Evolutionary conservation across 2,888 invertebrate species (phyloP).

Genomic region (Molorchus minor): DNA sequence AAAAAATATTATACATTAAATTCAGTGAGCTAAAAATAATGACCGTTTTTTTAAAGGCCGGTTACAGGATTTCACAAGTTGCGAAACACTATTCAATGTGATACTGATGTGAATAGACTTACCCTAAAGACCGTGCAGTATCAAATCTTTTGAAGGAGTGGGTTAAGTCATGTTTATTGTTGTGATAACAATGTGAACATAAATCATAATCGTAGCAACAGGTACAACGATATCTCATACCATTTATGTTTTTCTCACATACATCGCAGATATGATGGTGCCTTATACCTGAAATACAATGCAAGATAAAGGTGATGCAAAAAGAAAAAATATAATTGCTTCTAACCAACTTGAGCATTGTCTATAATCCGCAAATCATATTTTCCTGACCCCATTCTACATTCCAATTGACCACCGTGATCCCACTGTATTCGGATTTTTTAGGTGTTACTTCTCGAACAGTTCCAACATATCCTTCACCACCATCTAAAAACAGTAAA

Average conservation of each 20-base stretch:
- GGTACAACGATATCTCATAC: slow-evolving; percentile 84
- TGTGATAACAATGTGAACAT: slow-evolving; percentile 85
- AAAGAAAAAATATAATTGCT: not conserved
- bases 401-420: slow-evolving; percentile 76
- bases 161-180: slow-evolving; percentile 78
- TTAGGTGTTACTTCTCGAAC: slow-evolving; percentile 84
- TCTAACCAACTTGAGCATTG: slow-evolving; percentile 83
- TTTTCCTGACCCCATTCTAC: slow-evolving; percentile 83
- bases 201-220: slow-evolving; percentile 84
- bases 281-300: slow-evolving; percentile 6
- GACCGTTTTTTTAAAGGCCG: too few relatives aligned
- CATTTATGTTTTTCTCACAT: slow-evolving; percentile 81
- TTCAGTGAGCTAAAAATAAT: too few relatives aligned
- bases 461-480: slow-evolving; percentile 82
- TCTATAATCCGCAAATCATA: slow-evolving; percentile 83
- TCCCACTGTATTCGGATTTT: slow-evolving; percentile 91
- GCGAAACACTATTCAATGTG: too few relatives aligned
- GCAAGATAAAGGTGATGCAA: not conserved
- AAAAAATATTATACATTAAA: too few relatives aligned
- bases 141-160: slow-evolving; percentile 83
- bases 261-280: slow-evolving; percentile 73
- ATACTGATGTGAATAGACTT: too few relatives aligned
- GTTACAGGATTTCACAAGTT: too few relatives aligned
- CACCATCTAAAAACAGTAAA: slow-evolving; percentile 68
- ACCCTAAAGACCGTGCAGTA: slow-evolving; percentile 74